phyloP scores from a whole-genome alignment of 1,140 invertebrate genomes.

The Pantala flavescens region DNA sequence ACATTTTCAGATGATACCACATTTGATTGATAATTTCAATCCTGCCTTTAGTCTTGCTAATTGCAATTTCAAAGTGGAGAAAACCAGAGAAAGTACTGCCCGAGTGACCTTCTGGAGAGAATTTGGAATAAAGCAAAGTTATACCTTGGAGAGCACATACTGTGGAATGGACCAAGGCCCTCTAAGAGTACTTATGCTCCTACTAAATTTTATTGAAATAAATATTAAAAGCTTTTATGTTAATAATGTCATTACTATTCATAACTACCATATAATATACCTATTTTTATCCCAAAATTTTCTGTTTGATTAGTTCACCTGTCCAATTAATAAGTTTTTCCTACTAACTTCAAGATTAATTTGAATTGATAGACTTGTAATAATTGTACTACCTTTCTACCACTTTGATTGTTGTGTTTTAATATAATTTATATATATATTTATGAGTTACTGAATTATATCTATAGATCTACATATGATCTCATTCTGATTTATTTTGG shows the following conservation, averaged over 20 bases:
- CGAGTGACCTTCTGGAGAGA: conserved; percentile 77
- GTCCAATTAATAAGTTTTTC: no score
- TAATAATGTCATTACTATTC: not conserved
- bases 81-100: conserved; percentile 70
- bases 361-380: no score
- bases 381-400: no score
- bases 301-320: no score
- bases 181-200: conserved; percentile 44
- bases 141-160: conserved; percentile 82
- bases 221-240: not conserved
- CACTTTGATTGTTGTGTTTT: no score
- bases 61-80: conserved; percentile 68
- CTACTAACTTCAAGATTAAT: no score
- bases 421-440: no score
- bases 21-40: conserved; percentile 55
- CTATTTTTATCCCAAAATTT: no score
- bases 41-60: conserved; percentile 60
- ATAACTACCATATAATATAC: no score
- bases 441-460: no score
- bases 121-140: conserved; percentile 58
- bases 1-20: conserved; percentile 48
- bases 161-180: conserved; percentile 72
- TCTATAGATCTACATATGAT: no score
- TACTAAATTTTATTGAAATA: not conserved
- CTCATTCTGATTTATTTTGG: no score